These are phyloP conservation scores for Jaculus jaculus DNA, from an alignment of 2,113 vertebrate species.

Conservation along the genomic window DNA sequence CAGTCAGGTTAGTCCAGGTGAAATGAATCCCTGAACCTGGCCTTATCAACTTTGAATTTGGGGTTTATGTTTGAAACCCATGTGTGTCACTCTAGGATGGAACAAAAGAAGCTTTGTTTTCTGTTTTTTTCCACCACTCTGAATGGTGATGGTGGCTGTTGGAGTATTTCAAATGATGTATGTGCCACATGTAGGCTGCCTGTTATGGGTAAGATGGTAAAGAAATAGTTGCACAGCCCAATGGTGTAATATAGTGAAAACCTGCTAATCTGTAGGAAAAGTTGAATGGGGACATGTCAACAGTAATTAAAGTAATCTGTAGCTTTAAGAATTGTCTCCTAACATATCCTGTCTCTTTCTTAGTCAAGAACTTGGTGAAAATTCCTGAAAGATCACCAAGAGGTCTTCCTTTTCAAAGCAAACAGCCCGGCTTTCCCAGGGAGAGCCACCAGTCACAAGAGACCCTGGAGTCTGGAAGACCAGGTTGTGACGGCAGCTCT, in stretches of 20 bases:
- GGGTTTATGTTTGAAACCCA: not conserved
- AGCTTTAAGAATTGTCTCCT: not conserved
- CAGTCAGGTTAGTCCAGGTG: not conserved
- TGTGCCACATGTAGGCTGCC: rapidly evolving
- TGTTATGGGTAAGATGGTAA: not conserved
- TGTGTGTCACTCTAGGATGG: rapidly evolving
- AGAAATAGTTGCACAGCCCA: not conserved
- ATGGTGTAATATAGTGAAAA: not conserved
- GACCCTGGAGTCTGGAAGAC: not conserved
- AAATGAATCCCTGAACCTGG: not conserved
- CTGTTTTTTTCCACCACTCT: not conserved
- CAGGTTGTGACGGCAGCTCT: too few relatives aligned
- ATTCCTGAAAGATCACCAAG: not conserved
- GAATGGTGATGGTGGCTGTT: rapidly evolving
- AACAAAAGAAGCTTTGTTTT: too few relatives aligned
- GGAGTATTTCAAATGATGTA: too few relatives aligned
- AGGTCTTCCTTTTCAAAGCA: not conserved
- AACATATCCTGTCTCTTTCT: not conserved
- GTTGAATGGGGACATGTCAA: not conserved
- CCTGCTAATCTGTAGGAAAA: not conserved
- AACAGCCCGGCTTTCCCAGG: not conserved
- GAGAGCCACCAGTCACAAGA: not conserved
- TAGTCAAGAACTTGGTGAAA: not conserved
- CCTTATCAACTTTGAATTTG: too few relatives aligned
- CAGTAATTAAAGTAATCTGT: not conserved